These are phyloP conservation scores for Gallinago jamesoni DNA, from an alignment of 2,113 vertebrate genomes.

Conservation along the genomic window DNA sequence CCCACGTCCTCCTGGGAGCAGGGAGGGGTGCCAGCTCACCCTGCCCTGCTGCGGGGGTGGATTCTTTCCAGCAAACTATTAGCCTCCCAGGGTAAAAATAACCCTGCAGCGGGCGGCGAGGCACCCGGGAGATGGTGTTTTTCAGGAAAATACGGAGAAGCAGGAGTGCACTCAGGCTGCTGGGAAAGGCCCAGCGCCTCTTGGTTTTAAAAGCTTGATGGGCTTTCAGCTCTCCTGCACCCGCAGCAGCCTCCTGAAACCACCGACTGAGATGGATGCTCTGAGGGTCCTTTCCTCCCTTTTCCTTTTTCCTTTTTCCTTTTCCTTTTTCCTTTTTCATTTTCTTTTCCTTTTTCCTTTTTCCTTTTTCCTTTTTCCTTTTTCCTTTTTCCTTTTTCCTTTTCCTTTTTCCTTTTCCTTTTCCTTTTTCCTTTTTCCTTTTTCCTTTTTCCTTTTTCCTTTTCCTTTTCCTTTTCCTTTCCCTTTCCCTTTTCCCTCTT, in stretches of 20 bases:
- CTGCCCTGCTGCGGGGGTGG: neutral
- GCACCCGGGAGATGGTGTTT: neutral
- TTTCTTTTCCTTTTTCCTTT: too few species aligned
- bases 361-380: too few species aligned
- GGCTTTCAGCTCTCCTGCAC: neutral
- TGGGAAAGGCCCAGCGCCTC: neutral
- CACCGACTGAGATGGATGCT: neutral
- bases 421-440: too few species aligned
- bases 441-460: too few species aligned
- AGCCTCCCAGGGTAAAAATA: neutral
- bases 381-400: too few species aligned
- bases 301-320: too few species aligned
- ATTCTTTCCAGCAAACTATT: neutral
- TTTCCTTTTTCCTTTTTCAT: too few species aligned
- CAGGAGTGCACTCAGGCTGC: neutral
- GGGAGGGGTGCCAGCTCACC: neutral
- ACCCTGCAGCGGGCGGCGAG: neutral
- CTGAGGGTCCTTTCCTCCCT: too few species aligned
- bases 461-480: too few species aligned
- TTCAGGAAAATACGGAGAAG: neutral
- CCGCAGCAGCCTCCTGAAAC: neutral
- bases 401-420: too few species aligned
- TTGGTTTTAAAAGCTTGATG: neutral
- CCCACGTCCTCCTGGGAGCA: fast-evolving
- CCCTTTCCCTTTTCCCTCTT: too few species aligned